Percentiles rank a stretch among this genome's conserved stretches.
These are phyloP conservation scores for Corbicula japonica DNA, from an alignment of 2,888 invertebrate genomes.

Conservation along the genomic window DNA sequence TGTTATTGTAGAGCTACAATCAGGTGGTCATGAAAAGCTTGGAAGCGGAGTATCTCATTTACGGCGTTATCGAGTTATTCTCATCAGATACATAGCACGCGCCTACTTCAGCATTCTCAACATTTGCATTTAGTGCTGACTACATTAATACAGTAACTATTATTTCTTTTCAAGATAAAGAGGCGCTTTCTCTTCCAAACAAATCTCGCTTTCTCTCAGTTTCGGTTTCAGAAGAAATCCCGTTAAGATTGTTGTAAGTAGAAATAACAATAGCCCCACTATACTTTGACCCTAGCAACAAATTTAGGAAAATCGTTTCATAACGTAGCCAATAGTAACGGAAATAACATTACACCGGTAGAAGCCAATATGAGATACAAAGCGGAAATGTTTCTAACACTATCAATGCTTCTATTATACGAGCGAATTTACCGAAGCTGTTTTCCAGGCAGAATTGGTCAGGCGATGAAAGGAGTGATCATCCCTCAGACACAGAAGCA, in stretches of 20 bases:
- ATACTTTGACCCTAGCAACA: slow-evolving; percentile 58
- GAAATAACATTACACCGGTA: slow-evolving; percentile 51
- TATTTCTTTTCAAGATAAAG: too few relatives aligned
- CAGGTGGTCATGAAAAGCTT: too few relatives aligned
- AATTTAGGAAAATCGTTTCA: slow-evolving; percentile 44
- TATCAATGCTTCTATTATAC: slow-evolving; percentile 35
- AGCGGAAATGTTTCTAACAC: slow-evolving; percentile 54
- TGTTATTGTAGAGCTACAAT: too few relatives aligned
- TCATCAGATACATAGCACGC: too few relatives aligned
- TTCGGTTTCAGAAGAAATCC: slow-evolving; percentile 20
- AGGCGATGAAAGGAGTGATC: slow-evolving; percentile 85
- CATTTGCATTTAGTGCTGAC: too few relatives aligned
- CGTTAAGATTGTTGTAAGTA: slow-evolving; percentile 19
- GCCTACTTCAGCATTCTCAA: too few relatives aligned
- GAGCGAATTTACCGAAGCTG: slow-evolving; percentile 49
- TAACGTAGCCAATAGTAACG: slow-evolving; percentile 57
- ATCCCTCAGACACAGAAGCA: slow-evolving; percentile 86
- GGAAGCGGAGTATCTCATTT: too few relatives aligned
- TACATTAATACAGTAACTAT: too few relatives aligned
- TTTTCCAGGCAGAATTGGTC: slow-evolving; percentile 80
- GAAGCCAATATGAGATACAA: slow-evolving; percentile 52
- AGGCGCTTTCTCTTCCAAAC: too few relatives aligned
- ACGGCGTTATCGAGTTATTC: too few relatives aligned
- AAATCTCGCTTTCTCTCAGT: too few relatives aligned
- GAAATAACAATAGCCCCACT: slow-evolving; percentile 38